A percentile compares a stretch with the other conserved stretches of the same genome.
phyloP scores from a whole-genome alignment of 2,113 vertebrate species.

The Pterophyllum scalare region DNA sequence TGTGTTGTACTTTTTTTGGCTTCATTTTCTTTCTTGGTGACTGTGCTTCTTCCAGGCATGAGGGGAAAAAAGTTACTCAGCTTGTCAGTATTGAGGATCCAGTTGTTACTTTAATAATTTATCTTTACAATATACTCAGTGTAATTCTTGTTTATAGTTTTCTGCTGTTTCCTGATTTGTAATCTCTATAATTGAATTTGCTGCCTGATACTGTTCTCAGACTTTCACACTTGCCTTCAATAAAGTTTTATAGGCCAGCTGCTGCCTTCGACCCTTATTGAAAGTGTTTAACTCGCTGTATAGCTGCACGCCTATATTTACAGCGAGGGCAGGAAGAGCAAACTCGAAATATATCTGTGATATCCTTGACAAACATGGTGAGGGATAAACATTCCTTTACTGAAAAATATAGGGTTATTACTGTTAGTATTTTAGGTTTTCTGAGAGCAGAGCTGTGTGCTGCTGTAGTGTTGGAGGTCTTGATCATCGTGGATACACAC shows the following conservation, averaged over 20 bases:
- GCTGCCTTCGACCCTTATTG: slow-evolving; percentile 8
- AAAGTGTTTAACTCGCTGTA: not conserved
- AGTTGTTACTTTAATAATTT: slow-evolving; percentile 8
- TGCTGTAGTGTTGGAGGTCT: slow-evolving; percentile 4
- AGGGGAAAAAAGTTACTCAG: not conserved
- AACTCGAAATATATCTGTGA: slow-evolving; percentile 11
- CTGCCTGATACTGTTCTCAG: not conserved
- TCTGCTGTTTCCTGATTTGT: slow-evolving; percentile 15
- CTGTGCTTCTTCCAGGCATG: not conserved
- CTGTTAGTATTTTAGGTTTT: slow-evolving; percentile 5
- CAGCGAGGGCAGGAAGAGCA: not conserved
- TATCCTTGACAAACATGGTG: slow-evolving; percentile 15
- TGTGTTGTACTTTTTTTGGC: not conserved
- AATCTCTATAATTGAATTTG: slow-evolving; percentile 23
- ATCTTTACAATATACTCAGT: not conserved
- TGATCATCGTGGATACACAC: not conserved
- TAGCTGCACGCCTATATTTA: not conserved
- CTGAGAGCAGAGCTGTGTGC: not conserved
- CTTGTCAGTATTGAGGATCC: not conserved
- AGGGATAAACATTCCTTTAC: slow-evolving; percentile 14
- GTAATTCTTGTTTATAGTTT: not conserved
- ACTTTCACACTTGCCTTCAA: not conserved
- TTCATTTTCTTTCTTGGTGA: not conserved
- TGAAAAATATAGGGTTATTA: not conserved
- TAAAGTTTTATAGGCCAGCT: slow-evolving; percentile 12